These are phyloP conservation scores for Drosophila vallismaia DNA, from an alignment of 2,888 invertebrate genomes.

Conservation along the genomic window DNA sequence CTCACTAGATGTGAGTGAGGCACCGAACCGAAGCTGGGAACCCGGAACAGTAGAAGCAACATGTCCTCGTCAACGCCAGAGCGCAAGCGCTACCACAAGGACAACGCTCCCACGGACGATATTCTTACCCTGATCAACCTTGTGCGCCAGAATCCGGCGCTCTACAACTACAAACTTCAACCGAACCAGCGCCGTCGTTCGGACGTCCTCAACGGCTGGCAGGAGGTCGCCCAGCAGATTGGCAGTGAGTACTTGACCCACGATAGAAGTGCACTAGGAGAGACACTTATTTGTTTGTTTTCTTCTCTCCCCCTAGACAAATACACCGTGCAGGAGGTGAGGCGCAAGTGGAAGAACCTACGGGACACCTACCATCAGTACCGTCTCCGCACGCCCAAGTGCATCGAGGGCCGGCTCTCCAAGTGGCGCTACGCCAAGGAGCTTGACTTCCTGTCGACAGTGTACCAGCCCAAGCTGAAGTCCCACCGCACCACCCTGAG, in stretches of 20 bases:
- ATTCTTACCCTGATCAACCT: constrained; percentile 80
- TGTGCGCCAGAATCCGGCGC: constrained; percentile 81
- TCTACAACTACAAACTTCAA: constrained; percentile 82
- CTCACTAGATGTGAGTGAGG: constrained; percentile 78
- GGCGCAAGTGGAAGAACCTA: constrained; percentile 82
- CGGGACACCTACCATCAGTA: constrained; percentile 83
- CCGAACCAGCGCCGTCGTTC: constrained; percentile 78
- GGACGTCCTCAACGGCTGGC: constrained; percentile 80
- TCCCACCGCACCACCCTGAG: constrained; percentile 69
- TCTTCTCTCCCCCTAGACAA: constrained; percentile 54
- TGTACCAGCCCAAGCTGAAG: constrained; percentile 82
- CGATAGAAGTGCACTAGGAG: constrained; percentile 76
- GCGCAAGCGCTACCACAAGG: constrained; percentile 82
- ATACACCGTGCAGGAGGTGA: constrained; percentile 80
- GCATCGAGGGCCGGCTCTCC: constrained; percentile 75
- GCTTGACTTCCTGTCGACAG: constrained; percentile 78
- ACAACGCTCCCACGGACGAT: constrained; percentile 80
- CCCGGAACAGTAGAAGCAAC: constrained; percentile 90
- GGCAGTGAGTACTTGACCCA: constrained; percentile 70
- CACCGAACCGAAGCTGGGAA: not conserved
- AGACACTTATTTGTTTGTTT: constrained; percentile 53
- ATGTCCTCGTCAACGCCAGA: constrained; percentile 89
- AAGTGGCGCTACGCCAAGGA: constrained; percentile 82
- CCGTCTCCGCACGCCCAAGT: constrained; percentile 79
- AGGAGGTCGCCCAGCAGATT: constrained; percentile 77